Percentiles rank a stretch among this genome's conserved stretches.
Conservation (phyloP, 2,888 invertebrate genomes). For the Acheta domesticus region DNA sequence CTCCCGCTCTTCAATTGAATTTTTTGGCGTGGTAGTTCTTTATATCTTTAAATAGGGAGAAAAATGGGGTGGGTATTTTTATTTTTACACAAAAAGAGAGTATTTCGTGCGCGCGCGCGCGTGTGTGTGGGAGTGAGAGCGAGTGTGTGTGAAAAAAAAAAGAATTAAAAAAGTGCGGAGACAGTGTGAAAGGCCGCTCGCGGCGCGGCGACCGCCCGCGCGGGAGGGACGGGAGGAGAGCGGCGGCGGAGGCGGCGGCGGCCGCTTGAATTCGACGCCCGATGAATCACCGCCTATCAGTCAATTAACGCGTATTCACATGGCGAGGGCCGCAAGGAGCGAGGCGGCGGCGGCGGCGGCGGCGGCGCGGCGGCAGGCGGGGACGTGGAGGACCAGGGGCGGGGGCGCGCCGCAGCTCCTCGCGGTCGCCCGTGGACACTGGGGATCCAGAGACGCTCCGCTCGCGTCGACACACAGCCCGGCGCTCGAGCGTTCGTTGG, state of each 20-base stretch:
- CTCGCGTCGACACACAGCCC: neutral
- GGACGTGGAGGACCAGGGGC: neutral
- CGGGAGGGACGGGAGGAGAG: neutral
- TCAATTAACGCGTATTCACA: conserved; percentile 34
- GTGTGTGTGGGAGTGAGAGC: neutral
- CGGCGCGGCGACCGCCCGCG: neutral
- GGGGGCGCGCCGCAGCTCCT: neutral
- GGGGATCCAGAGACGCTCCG: neutral
- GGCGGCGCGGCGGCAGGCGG: neutral
- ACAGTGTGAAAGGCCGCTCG: conserved; percentile 1
- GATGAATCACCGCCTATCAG: conserved; percentile 34
- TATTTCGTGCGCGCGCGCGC: neutral
- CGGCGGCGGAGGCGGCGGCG: neutral
- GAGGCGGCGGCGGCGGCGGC: no score
- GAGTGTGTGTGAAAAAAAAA: neutral
- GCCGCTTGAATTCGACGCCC: neutral
- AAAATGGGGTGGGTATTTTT: conserved; percentile 18
- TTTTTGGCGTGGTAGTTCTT: conserved; percentile 18
- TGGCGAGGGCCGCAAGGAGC: neutral
- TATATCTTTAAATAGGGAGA: conserved; percentile 18
- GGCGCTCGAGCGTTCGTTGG: no score
- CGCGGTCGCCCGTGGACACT: neutral
- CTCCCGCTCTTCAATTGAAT: conserved; percentile 18
- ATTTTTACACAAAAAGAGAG: conserved; percentile 6
- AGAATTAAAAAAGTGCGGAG: conserved; percentile 9